Evolutionary conservation across 2,888 invertebrate species (phyloP).

Genomic region (Acrobasis suavella): DNA sequence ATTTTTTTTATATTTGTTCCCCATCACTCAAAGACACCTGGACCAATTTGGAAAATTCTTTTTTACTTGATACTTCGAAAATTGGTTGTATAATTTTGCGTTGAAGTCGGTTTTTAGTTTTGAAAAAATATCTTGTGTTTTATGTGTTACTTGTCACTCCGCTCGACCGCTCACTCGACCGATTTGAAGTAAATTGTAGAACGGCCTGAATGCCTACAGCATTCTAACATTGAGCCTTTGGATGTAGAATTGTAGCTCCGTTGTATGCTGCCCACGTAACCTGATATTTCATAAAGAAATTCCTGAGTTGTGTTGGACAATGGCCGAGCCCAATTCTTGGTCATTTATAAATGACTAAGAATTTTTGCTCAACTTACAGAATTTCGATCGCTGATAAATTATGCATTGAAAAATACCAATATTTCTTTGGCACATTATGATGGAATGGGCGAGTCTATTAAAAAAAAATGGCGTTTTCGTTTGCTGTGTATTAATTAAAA

Average conservation of each 20-base stretch:
- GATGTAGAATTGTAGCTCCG: not conserved
- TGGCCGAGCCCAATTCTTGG: slow-evolving; percentile 1
- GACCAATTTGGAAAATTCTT: too few species aligned
- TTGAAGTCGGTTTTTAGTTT: too few species aligned
- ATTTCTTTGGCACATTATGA: not conserved
- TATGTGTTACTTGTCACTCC: not conserved
- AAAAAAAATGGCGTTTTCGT: too few species aligned
- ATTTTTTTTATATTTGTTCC: too few species aligned
- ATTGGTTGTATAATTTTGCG: too few species aligned
- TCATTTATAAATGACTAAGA: not conserved
- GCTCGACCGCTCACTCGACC: not conserved
- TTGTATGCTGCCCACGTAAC: not conserved
- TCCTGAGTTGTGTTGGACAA: not conserved
- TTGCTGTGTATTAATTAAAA: too few species aligned
- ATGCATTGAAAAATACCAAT: not conserved
- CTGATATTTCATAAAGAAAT: not conserved
- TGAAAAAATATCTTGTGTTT: too few species aligned
- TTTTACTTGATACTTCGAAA: too few species aligned
- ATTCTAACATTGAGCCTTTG: not conserved
- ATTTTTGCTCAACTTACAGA: not conserved
- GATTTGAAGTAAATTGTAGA: not conserved
- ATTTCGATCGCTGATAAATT: not conserved
- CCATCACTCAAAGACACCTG: too few species aligned
- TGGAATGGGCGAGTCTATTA: too few species aligned
- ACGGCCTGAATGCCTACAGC: not conserved